phyloP scores from a whole-genome alignment of 2,113 vertebrate species.

The Actenoides hombroni region DNA sequence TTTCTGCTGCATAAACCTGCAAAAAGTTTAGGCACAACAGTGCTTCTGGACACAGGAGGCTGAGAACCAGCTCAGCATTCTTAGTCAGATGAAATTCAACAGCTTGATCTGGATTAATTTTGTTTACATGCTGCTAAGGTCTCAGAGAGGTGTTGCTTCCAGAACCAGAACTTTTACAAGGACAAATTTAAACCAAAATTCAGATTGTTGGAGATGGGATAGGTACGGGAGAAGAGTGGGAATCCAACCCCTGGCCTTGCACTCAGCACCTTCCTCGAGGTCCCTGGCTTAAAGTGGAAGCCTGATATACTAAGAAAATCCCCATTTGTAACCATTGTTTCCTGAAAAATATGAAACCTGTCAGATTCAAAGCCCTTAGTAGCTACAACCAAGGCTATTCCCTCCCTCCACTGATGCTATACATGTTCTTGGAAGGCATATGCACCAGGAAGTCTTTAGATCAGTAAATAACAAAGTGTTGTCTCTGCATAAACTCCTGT shows the following conservation, averaged over 20 bases:
- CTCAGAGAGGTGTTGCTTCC: neutral
- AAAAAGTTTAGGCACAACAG: neutral
- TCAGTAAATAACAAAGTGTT: neutral
- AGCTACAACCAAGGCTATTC: neutral
- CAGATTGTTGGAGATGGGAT: neutral
- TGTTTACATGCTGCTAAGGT: neutral
- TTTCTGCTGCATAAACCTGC: neutral
- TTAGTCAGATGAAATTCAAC: neutral
- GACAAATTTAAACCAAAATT: neutral
- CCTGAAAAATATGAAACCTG: neutral
- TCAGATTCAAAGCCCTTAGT: neutral
- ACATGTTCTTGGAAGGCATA: fast-evolving
- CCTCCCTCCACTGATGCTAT: neutral
- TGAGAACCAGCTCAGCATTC: neutral
- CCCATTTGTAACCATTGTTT: neutral
- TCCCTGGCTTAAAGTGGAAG: neutral
- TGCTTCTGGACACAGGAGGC: neutral
- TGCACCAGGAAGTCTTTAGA: neutral
- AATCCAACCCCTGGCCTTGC: neutral
- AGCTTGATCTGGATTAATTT: neutral
- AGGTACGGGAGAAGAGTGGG: neutral
- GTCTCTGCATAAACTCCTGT: neutral
- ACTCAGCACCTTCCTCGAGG: neutral
- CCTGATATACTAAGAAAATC: neutral
- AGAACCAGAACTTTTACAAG: neutral